Percentiles rank a stretch among this genome's conserved stretches.
Conservation (phyloP, 2,797 vertebrate species). For the Neostethus bicornis region DNA sequence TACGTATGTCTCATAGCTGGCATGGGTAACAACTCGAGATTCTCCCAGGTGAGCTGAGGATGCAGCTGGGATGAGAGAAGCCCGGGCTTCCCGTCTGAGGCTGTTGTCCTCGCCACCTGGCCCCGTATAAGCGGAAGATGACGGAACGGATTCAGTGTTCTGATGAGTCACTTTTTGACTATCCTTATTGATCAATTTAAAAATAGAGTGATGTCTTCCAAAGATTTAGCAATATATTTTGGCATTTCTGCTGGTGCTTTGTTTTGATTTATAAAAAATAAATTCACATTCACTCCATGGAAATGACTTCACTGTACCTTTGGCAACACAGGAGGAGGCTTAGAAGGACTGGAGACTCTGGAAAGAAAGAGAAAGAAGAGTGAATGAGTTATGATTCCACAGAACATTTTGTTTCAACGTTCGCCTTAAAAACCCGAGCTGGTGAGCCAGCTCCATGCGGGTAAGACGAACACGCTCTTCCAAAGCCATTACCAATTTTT, state of each 20-base stretch:
- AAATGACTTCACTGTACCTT: slow-evolving; percentile 80
- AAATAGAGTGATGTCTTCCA: neutral
- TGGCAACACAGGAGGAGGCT: slow-evolving; percentile 82
- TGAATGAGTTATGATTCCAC: slow-evolving; percentile 5
- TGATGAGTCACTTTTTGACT: too few relatives aligned
- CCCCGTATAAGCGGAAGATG: too few relatives aligned
- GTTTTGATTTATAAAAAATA: neutral
- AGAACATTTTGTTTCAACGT: slow-evolving; percentile 5
- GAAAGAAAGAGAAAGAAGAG: slow-evolving; percentile 34
- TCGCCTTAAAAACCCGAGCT: slow-evolving; percentile 4
- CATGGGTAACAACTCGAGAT: too few relatives aligned
- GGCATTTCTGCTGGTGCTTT: slow-evolving; percentile 13
- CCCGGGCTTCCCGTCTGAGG: too few relatives aligned
- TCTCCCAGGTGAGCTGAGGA: too few relatives aligned
- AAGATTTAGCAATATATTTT: neutral
- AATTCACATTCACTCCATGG: neutral
- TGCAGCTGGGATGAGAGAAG: too few relatives aligned
- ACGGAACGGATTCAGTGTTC: too few relatives aligned
- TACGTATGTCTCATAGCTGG: too few relatives aligned
- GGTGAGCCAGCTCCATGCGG: slow-evolving; percentile 1
- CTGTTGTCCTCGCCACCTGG: too few relatives aligned
- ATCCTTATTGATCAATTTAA: neutral
- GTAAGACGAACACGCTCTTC: slow-evolving; percentile 16
- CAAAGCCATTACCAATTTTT: slow-evolving; percentile 29
- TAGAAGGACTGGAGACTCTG: slow-evolving; percentile 82